A percentile compares a stretch with the other conserved stretches of the same genome.
Evolutionary conservation across 1,140 invertebrate species (phyloP).

Genomic region (Trichonephila clavata): DNA sequence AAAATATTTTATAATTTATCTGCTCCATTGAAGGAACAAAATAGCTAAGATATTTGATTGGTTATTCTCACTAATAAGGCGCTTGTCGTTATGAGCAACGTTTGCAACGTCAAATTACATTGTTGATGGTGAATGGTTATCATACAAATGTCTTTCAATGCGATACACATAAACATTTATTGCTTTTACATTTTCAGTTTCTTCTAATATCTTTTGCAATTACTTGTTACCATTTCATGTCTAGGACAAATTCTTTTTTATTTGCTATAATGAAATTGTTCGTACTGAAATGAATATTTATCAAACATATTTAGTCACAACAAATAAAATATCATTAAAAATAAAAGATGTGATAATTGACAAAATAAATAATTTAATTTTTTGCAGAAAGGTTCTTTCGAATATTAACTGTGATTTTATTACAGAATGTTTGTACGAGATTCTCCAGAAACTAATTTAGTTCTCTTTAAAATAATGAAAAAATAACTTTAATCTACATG

Average conservation of each 20-base stretch:
- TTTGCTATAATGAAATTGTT: too few relatives aligned
- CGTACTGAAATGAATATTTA: too few relatives aligned
- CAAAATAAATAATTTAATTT: too few relatives aligned
- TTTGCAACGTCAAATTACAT: neutral
- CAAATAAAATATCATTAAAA: too few relatives aligned
- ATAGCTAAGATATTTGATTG: neutral
- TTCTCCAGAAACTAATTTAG: too few relatives aligned
- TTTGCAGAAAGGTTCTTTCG: too few relatives aligned
- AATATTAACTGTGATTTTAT: too few relatives aligned
- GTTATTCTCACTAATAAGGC: neutral
- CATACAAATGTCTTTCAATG: constrained; percentile 22
- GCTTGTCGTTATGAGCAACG: neutral
- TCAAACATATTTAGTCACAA: too few relatives aligned
- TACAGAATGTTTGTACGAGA: too few relatives aligned
- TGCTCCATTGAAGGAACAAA: neutral
- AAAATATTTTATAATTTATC: neutral
- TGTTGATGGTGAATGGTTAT: neutral
- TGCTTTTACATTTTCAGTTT: neutral
- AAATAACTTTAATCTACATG: too few relatives aligned
- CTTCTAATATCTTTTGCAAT: neutral
- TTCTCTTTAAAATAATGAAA: too few relatives aligned
- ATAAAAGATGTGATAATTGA: too few relatives aligned
- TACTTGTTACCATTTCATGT: neutral
- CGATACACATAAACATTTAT: constrained; percentile 3
- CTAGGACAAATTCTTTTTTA: neutral